Conservation (phyloP, 2,888 invertebrate genomes). For the Thereva nobilitata region DNA sequence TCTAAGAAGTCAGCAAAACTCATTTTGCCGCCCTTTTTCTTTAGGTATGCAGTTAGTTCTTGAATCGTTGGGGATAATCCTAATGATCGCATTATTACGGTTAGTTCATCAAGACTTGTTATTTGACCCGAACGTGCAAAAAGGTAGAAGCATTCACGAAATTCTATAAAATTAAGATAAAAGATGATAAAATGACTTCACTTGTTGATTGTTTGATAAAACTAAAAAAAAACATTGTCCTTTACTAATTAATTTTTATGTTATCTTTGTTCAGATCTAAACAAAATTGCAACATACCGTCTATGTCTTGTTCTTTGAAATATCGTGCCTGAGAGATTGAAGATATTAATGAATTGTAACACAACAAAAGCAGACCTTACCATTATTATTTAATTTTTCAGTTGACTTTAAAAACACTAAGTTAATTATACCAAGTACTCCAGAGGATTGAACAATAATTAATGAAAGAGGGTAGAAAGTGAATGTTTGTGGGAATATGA, state of each 20-base stretch:
- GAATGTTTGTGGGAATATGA: too few relatives aligned
- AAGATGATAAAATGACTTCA: background rate
- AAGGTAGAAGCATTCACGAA: constrained; percentile 94
- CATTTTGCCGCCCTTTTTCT: constrained; percentile 83
- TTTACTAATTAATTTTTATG: background rate
- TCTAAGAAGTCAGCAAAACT: constrained; percentile 94
- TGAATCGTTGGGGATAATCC: constrained; percentile 93
- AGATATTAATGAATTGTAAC: too few relatives aligned
- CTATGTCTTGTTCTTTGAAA: constrained; percentile 93
- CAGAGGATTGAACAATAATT: too few relatives aligned
- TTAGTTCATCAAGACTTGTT: constrained; percentile 84
- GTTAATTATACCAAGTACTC: too few relatives aligned
- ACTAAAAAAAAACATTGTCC: background rate
- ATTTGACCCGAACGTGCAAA: constrained; percentile 91
- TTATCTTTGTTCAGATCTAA: background rate
- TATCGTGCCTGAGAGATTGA: constrained; percentile 76
- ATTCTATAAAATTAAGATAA: constrained; percentile 67
- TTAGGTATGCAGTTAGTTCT: constrained; percentile 82
- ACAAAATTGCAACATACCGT: constrained; percentile 67
- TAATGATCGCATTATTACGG: constrained; percentile 91
- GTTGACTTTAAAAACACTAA: too few relatives aligned
- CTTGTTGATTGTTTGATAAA: background rate
- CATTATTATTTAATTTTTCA: too few relatives aligned
- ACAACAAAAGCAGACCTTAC: too few relatives aligned
- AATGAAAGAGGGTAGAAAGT: too few relatives aligned